These are phyloP conservation scores for Mercenaria mercenaria DNA, from an alignment of 1,140 invertebrate genomes.

Conservation along the genomic window DNA sequence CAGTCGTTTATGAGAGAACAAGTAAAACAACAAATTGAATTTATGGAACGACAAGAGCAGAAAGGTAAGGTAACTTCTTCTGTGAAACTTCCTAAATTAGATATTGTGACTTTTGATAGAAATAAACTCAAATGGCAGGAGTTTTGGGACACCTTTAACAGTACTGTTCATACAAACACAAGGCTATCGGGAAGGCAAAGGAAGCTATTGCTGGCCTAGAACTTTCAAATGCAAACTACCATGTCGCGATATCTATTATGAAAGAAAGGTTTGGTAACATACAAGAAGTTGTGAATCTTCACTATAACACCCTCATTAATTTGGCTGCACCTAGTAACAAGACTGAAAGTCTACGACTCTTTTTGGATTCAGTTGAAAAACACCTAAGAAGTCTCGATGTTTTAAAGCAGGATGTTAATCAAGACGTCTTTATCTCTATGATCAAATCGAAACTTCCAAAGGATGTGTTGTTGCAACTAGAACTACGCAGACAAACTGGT, in stretches of 20 bases:
- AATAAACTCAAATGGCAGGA: background rate
- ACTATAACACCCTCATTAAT: background rate
- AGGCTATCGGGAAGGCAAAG: background rate
- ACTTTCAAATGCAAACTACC: conserved; percentile 10
- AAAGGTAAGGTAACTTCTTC: background rate
- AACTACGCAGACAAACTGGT: background rate
- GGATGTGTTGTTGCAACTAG: background rate
- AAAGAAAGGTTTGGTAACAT: background rate
- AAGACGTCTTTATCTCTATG: background rate
- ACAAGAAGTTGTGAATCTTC: background rate
- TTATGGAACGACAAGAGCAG: background rate
- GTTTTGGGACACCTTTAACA: conserved; percentile 7
- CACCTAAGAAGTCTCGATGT: conserved; percentile 10
- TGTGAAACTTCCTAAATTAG: conserved; percentile 1
- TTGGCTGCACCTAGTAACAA: background rate
- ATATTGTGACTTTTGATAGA: background rate
- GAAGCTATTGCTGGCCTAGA: background rate
- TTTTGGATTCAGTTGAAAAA: background rate
- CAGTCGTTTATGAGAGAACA: background rate
- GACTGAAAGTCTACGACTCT: background rate
- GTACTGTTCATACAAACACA: background rate
- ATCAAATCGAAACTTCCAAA: background rate
- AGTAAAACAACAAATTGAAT: background rate
- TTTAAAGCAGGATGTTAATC: background rate
- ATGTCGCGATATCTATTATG: background rate